Base-by-base conservation (phyloP, 2,888 invertebrate genomes). In the Tetragnatha montana region DNA sequence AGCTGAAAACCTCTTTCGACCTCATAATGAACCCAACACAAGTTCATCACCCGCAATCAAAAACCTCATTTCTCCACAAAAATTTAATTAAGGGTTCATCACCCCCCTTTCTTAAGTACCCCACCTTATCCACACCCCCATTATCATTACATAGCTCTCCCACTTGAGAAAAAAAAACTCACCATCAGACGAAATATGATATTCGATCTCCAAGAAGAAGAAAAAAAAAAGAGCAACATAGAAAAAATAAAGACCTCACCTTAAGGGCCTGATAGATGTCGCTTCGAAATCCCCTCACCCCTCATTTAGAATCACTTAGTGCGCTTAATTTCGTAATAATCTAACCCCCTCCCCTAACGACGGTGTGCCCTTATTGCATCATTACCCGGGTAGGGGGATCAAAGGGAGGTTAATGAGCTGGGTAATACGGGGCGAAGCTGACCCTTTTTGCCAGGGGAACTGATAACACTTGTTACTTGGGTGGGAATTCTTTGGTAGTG, bases 381-480 rank as follows among this genome's bases (percentile, higher is more conserved):
- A 87, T 87, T 87, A 87, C 81, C 81, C 86, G 22, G 17, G 80
- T 17, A 78, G 22, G 78, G 78, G 73, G 50, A 49, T 19, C 49
- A 8, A 86, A 80, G 87, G 81, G 78, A 70, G 87, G 76, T 87
- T 87, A 87, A 87, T 87, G 87, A 82, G 82, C 76, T 87, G 81
- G 81, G 76, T 87, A 87, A 87, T 87, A 74, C n/a, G 82, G 87
- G 81, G 76, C 81, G 81, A 82, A 78, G 81, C 47, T n/a, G 50
- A 74, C 81, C 60, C 75, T 51, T 51, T 50, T 75, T 49, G 21
- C 70, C 47, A 71, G 68, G 68, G 80, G 75, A 86, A 86, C 86
- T 86, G 86, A 86, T 86, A 86, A 86, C 86, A 86, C 86, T 86
- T 86, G 86, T 86, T 86, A 86, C 86, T 68, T 86, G 86, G 79